phyloP scores from a whole-genome alignment of 2,888 invertebrate genomes.

The Nemapogon koenigi region DNA sequence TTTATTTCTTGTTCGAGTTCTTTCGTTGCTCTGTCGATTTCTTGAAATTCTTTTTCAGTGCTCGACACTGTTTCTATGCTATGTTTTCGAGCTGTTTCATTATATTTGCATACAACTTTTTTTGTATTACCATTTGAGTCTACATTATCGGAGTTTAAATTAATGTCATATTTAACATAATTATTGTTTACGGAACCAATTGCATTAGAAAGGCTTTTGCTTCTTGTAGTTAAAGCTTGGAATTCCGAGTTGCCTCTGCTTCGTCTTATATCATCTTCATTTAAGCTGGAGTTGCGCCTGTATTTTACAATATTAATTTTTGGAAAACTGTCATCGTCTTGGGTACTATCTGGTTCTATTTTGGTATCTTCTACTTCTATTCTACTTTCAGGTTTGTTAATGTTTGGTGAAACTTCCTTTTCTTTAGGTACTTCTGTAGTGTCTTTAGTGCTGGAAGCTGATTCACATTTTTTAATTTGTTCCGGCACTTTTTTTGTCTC shows the following conservation, averaged over 20 bases:
- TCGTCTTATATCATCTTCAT: slow-evolving; percentile 48
- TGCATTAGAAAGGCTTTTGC: slow-evolving; percentile 48
- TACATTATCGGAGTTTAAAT: slow-evolving; percentile 28
- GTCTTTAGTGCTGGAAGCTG: slow-evolving; percentile 13
- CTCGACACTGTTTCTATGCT: slow-evolving; percentile 50
- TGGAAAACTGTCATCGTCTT: slow-evolving; percentile 21
- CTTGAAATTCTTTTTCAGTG: slow-evolving; percentile 53
- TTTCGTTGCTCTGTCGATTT: slow-evolving; percentile 51
- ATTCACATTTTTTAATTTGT: too few relatives aligned
- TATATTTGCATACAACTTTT: slow-evolving; percentile 50
- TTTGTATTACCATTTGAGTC: slow-evolving; percentile 46
- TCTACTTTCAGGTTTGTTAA: background rate
- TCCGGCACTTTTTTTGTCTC: slow-evolving; percentile 9
- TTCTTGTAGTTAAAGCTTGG: slow-evolving; percentile 40
- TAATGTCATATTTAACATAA: slow-evolving; percentile 43
- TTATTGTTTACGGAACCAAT: slow-evolving; percentile 25
- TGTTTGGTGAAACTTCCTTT: slow-evolving; percentile 14
- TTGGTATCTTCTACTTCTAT: background rate
- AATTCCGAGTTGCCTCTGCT: slow-evolving; percentile 51
- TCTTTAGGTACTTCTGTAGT: slow-evolving; percentile 12
- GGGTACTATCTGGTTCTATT: slow-evolving; percentile 4
- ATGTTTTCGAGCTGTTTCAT: slow-evolving; percentile 35
- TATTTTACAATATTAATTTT: slow-evolving; percentile 49
- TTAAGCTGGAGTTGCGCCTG: slow-evolving; percentile 53
- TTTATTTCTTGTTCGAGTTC: slow-evolving; percentile 54